Evolutionary conservation across 2,113 vertebrate species (phyloP), one percentile per base, ranked within the genome.

Genomic region (Falco punctatus): DNA sequence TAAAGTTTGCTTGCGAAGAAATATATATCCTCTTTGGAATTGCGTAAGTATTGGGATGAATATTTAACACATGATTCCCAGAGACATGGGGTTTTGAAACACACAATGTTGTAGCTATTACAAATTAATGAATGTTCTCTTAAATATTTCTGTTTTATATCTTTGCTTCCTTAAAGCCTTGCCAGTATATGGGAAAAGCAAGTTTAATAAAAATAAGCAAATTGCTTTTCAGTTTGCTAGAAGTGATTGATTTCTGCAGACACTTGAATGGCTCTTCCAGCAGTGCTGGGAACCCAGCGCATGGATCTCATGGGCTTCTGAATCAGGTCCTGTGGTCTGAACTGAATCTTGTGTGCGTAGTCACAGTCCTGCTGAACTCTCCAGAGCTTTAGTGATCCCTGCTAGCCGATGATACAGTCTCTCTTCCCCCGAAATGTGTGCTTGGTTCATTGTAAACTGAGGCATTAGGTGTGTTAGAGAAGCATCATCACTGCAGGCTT

Each of bases 141-240:
- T 77, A 55, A 85, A 82, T 66, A 81, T 61, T 79, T 92, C 91
- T 94, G 75, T 11, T 89, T 93, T 77, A 40, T 90, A 75, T 62
- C 11, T 55, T 64, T 65, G 21, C 61, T 89, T 86, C 30, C 74
- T 90, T 71, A 71, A 67, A 88, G 49, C 61, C 65, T 81, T 83
- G 64, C 30, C 58, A 72, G 58, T 46, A 11, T 14, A 89, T 54
- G 23, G 52, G 57, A 40, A 84, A 93, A 92, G 21, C 82, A 86
- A 92, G 18, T 40, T 61, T 69, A 58, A 67, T 51, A 40, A 82
- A 88, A 94, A 94, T 6, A 59, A 90, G 30, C 18, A 75, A 81
- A 57, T 40, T 66, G 11, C 33, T 72, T 79, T 94, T 81, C 11
- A 20, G 42, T 64, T 90, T 88, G 38, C 40, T 59, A 9, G 48